A percentile compares a stretch with the other conserved stretches of the same genome.
Evolutionary conservation across 1,140 invertebrate genomes (phyloP).

Genomic region (Meloidogyne hapla): DNA sequence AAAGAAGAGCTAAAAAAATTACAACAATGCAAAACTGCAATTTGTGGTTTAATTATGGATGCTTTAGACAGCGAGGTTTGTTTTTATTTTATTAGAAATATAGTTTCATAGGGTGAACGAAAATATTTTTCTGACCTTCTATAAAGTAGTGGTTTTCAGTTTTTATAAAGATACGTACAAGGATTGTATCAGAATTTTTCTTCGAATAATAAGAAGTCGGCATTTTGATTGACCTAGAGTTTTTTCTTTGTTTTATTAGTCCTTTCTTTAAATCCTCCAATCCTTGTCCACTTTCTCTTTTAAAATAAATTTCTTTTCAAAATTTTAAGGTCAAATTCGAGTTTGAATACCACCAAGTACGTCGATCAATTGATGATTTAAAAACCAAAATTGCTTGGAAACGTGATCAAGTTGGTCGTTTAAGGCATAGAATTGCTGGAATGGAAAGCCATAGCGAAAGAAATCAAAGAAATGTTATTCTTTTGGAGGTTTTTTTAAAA

Average conservation of each 20-base stretch:
- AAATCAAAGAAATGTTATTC: conserved; percentile 25
- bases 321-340: conserved; percentile 32
- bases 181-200: too few relatives aligned
- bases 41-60: conserved; percentile 18
- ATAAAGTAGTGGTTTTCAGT: too few relatives aligned
- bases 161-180: too few relatives aligned
- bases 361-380: conserved; percentile 23
- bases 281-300: not conserved
- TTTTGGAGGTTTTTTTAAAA: conserved; percentile 31
- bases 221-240: too few relatives aligned
- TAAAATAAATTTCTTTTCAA: not conserved
- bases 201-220: too few relatives aligned
- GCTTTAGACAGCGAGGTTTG: conserved; percentile 7
- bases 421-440: conserved; percentile 25
- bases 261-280: not conserved
- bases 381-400: conserved; percentile 27
- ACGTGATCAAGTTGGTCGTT: conserved; percentile 15
- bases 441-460: conserved; percentile 13
- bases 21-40: not conserved
- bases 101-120: too few relatives aligned
- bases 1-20: conserved; percentile 11
- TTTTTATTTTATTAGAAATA: not conserved
- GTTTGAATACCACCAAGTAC: conserved; percentile 12
- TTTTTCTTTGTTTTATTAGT: not conserved
- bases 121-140: too few relatives aligned